A percentile compares a stretch with the other conserved stretches of the same genome.
Evolutionary conservation across 2,113 vertebrate genomes (phyloP).

Genomic region (Chiloscyllium plagiosum): DNA sequence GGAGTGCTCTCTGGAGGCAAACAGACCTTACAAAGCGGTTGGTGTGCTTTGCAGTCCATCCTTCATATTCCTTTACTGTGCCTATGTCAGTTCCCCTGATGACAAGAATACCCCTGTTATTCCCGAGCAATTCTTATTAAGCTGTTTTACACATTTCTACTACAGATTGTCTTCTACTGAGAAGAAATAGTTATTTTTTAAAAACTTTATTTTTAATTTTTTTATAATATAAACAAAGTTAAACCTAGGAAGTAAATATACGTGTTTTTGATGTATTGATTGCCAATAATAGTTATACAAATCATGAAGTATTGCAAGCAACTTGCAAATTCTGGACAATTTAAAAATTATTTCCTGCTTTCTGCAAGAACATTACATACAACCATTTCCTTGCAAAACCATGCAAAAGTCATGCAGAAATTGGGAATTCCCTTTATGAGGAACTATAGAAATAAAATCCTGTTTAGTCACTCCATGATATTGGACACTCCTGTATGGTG

Average conservation of each 20-base stretch:
- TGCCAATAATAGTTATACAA: not conserved
- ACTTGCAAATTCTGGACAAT: not conserved
- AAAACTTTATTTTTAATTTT: too few relatives aligned
- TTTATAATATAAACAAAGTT: not conserved
- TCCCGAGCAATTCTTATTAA: not conserved
- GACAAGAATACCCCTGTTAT: constrained; percentile 3
- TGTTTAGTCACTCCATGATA: not conserved
- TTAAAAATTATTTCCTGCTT: not conserved
- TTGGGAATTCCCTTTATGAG: not conserved
- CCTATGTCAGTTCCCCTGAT: not conserved
- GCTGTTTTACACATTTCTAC: not conserved
- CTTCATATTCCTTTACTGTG: not conserved
- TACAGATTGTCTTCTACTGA: not conserved
- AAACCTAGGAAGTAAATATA: not conserved
- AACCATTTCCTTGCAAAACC: not conserved
- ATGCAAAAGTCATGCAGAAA: not conserved
- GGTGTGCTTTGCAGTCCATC: constrained; percentile 42
- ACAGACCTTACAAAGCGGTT: constrained; percentile 71
- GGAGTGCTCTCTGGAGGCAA: constrained; percentile 69
- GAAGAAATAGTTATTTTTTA: not conserved
- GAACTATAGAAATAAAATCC: not conserved
- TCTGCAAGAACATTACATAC: not conserved
- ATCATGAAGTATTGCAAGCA: not conserved
- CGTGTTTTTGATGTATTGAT: not conserved
- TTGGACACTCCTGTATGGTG: not conserved